Base-by-base conservation (phyloP, 2,888 invertebrate species). In the Drosophila macrothrix region DNA sequence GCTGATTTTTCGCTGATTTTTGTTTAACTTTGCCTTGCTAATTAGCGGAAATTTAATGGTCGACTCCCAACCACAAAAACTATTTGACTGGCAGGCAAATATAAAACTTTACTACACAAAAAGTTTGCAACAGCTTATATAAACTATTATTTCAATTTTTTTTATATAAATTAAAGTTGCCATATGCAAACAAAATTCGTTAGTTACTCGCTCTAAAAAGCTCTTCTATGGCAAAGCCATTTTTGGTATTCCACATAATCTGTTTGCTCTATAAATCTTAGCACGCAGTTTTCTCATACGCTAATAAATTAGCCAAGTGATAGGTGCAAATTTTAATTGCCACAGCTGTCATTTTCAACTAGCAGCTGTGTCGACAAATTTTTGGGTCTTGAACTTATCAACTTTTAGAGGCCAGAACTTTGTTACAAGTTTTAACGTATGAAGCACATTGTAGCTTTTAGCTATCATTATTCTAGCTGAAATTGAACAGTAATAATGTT, bases 1-100 rank as follows among this genome's bases (percentile, higher is more conserved):
- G 79, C 76, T 62, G 65, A 78, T 74, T 83, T 83, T 83, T 81
- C 61, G 86, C 84, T 84, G 83, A 83, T 82, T 84, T 67, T 84
- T 72, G 76, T 79, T 84, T 79, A 76, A 82, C 77, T 85, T 84
- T 82, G 69, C 39, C 59, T 39, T 63, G 69, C 78, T 82, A 82
- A 82, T 82, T 82, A 82, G 80, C 74, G 71, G 60, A 71, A 69
- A 72, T 76, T 72, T 82, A 68, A 76, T 67, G 82, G 55, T 43
- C 58, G 31, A 56, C 12, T 37, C 41, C 25, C 56, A 39, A 5
- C 53, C 37, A 53, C 37, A n/a, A 46, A 39, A 25, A 43, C 7
- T 41, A 37, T 56, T 43, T 43, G 56, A 55, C 64, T 58, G 59
- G 25, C 58, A 56, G 52, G 28, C 39, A 39, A 59, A 72, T 63